phyloP scores from a whole-genome alignment of 2,113 vertebrate genomes.

The Zapus hudsonius region DNA sequence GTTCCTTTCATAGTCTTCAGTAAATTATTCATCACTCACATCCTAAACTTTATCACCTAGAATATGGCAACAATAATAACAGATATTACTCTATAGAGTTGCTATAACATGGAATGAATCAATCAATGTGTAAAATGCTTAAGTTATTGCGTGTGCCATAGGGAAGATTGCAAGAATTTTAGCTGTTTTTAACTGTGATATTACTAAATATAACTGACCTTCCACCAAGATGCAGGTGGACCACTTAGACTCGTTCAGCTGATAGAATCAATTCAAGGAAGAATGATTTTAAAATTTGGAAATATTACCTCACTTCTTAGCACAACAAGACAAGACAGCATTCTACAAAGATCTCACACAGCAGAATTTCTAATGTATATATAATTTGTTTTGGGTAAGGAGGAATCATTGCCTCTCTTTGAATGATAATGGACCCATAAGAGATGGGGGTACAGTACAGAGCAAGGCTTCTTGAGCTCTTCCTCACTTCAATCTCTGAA shows the following conservation, averaged over 20 bases:
- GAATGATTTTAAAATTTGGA: neutral
- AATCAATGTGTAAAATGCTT: neutral
- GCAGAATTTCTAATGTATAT: neutral
- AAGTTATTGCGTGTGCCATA: neutral
- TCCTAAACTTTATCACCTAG: neutral
- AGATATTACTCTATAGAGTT: neutral
- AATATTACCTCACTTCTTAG: neutral
- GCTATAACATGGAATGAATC: neutral
- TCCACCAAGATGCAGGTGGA: neutral
- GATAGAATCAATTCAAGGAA: neutral
- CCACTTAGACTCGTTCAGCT: neutral
- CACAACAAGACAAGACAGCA: fast-evolving
- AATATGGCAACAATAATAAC: neutral
- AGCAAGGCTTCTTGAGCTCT: no score
- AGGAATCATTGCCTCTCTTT: no score
- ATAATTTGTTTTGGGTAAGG: no score
- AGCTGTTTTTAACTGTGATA: no score
- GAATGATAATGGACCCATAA: no score
- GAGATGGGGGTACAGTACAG: no score
- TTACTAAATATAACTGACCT: no score
- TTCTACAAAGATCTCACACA: neutral
- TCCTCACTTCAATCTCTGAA: no score
- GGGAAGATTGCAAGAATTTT: neutral
- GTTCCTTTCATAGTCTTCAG: neutral
- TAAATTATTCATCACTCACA: no score